Evolutionary conservation across 2,797 vertebrate species (phyloP), one percentile per base, ranked within the genome.

Genomic region (Acanthopagrus latus): DNA sequence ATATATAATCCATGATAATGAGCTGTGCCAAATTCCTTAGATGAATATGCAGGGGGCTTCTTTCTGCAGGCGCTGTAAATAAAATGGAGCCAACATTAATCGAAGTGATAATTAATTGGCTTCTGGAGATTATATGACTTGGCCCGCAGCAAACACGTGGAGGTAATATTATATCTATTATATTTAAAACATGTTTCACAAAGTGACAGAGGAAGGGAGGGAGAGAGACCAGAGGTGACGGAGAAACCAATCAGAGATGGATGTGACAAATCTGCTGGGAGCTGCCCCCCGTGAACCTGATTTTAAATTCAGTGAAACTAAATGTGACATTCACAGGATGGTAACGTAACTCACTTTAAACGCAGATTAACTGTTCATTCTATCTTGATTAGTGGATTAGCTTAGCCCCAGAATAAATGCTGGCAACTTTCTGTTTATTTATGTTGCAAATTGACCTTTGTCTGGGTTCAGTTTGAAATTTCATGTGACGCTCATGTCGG

Each of bases 1-100:
- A 95, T 54, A 90, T 87, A 87, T 93, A 95, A 95, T 93, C 87
- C 87, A 90, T 72, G 83, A 89, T 96, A 96, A 96, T 94, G 90
- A 95, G 90, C 85, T 92, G 74, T 84, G 93, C 86, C 89, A 90
- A 90, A 95, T 95, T 92, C 92, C 92, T 79, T 80, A 75, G 86
- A 94, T 92, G 89, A 90, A 91, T 91, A 93, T 88, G 88, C 82
- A 80, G 25, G 89, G 86, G 84, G 90, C 86, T 83, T 89, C 87
- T 88, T 91, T 92, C 95, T 90, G 82, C 88, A 91, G 93, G 92
- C 93, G 87, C 71, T 87, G 94, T 91, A 95, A 94, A 96, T 95
- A 95, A 95, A 95, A 94, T 91, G 79, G 91, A 91, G 86, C 73
- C 89, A 88, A 89, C 82, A 92, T 94, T 94, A 95, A 96, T 94